Percentiles rank a stretch among this genome's conserved stretches.
phyloP scores from a whole-genome alignment of 2,797 vertebrate species.

The Taenioides sp. region DNA sequence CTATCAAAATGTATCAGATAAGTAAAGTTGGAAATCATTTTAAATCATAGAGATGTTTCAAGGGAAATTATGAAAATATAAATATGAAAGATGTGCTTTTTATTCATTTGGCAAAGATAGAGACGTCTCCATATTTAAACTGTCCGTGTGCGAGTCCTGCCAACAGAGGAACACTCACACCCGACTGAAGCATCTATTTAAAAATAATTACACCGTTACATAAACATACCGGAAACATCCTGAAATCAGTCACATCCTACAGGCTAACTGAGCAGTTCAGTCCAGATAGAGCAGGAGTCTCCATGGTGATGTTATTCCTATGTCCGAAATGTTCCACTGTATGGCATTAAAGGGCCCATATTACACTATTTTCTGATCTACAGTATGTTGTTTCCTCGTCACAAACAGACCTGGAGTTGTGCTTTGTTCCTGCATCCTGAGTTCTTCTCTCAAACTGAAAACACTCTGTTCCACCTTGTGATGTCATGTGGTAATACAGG shows the following conservation, averaged over 20 bases:
- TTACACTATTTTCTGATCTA: too few relatives aligned
- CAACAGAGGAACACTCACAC: background rate
- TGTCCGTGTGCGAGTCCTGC: background rate
- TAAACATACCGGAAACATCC: background rate
- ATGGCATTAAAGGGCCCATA: too few relatives aligned
- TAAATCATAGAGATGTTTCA: background rate
- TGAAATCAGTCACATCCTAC: background rate
- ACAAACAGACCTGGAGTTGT: too few relatives aligned
- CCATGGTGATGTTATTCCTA: too few relatives aligned
- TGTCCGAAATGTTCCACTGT: too few relatives aligned
- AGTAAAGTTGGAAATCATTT: too few relatives aligned
- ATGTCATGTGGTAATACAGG: too few relatives aligned
- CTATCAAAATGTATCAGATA: too few relatives aligned
- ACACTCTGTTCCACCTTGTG: too few relatives aligned
- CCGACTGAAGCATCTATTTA: background rate
- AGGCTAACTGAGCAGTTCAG: background rate
- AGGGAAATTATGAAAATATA: background rate
- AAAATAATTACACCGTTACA: background rate
- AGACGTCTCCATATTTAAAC: background rate
- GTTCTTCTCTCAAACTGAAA: too few relatives aligned
- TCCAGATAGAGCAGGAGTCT: background rate
- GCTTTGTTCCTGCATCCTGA: too few relatives aligned
- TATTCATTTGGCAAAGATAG: background rate
- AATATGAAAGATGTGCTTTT: background rate
- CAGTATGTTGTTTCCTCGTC: too few relatives aligned